phyloP scores from a whole-genome alignment of 2,113 vertebrate species.

The Lamprotornis superbus region DNA sequence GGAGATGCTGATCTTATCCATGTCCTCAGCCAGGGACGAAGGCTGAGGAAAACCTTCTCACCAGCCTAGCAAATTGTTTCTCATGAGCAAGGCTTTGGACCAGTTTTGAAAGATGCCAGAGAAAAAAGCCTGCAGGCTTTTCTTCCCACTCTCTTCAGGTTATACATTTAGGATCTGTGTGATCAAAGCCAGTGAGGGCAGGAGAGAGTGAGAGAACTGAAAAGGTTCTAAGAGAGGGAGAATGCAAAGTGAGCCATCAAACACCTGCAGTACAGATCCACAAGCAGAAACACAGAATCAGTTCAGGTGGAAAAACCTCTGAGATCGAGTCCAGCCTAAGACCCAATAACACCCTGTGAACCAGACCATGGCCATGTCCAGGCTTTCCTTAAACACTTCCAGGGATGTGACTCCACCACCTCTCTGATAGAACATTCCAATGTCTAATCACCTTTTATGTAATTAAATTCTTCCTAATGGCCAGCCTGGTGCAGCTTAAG shows the following conservation, averaged over 20 bases:
- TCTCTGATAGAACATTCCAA: background rate
- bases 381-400: background rate
- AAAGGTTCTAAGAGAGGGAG: background rate
- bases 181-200: background rate
- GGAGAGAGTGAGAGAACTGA: background rate
- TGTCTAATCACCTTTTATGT: background rate
- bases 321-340: fast-evolving
- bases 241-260: background rate
- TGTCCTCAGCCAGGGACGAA: background rate
- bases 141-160: background rate
- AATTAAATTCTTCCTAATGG: background rate
- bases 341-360: background rate
- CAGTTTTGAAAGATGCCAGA: background rate
- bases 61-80: background rate
- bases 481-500: background rate
- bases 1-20: background rate
- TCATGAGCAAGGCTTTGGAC: background rate
- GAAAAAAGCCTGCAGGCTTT: background rate
- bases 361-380: background rate
- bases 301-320: background rate
- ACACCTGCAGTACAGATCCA: background rate
- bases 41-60: background rate
- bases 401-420: background rate
- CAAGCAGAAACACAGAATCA: background rate
- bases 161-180: background rate